Evolutionary conservation across 35 echinoderm and acorn worm species (phyloP), one percentile per base, ranked within the genome.

Genomic region (Amphiura filiformis): DNA sequence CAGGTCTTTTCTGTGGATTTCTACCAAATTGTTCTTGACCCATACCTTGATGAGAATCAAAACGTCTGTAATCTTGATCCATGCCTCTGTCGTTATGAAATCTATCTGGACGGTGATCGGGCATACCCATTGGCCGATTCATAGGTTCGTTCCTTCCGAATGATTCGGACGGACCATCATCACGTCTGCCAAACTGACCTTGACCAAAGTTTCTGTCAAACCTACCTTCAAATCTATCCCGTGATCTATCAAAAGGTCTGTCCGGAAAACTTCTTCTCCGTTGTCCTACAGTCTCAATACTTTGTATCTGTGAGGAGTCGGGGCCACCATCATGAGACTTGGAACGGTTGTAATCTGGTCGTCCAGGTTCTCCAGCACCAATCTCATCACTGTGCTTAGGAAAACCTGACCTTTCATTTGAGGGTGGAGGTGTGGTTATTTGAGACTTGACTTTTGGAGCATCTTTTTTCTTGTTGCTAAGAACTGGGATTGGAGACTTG

Each of bases 161-260:
- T 7, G 44, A 52, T 13, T 5, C 11, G 7, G 61, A 23, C 28
- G 9, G 61, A 26, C 11, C 28, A 26, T 70, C 26, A 70, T 70
- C 28, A 70, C 26, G 61, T 70, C 61, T 18, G 2, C 61, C 61
- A 70, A 15, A 70, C 61, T 30, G 61, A n/a, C n/a, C n/a, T 26
- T 5, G 61, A 18, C 26, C 26, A 70, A 70, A 70, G 15, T 70
- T 70, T 70, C 61, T 70, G 28, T 70, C 61, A 70, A 70, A 70
- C 61, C 61, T 70, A 70, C 61, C 61, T 70, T 70, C 61, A 30
- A 70, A 70, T 70, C 61, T 70, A 18, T 70, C 61, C 15, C 61
- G 15, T 5, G 2, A 23, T 23, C 61, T 70, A 11, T 70, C 61
- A 70, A 70, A 70, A 70, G 61, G 17, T 30, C 61, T 70, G 26